These are phyloP conservation scores for Enteromius trimaculatus DNA, from an alignment of 2,797 vertebrate species.

Conservation along the genomic window DNA sequence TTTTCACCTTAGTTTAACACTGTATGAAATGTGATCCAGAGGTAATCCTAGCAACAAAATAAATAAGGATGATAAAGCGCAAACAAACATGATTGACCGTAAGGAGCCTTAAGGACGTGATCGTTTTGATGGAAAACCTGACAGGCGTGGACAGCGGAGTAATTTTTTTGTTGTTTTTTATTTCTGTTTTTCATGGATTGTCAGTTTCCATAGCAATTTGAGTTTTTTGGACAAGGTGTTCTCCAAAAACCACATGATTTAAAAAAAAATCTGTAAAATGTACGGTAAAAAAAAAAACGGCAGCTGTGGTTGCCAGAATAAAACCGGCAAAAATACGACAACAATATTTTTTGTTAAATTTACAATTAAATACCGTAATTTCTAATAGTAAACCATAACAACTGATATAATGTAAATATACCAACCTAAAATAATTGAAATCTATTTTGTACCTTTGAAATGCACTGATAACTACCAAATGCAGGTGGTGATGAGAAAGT, in stretches of 20 bases:
- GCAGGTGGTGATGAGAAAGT: no score
- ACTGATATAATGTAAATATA: no score
- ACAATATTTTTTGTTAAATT: no score
- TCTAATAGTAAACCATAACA: no score
- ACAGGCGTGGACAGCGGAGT: background rate
- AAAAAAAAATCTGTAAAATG: no score
- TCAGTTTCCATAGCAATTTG: slow-evolving; percentile 16
- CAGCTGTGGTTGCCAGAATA: no score
- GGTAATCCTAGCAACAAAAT: slow-evolving; percentile 56
- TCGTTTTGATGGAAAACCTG: background rate
- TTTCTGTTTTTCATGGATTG: background rate
- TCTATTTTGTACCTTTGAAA: no score
- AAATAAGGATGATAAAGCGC: slow-evolving; percentile 30
- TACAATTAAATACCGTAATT: no score
- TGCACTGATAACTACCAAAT: background rate
- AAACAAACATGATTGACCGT: slow-evolving; percentile 4
- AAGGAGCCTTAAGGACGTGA: background rate
- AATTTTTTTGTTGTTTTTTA: background rate
- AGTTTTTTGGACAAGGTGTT: background rate
- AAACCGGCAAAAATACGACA: no score
- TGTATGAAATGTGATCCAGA: slow-evolving; percentile 50
- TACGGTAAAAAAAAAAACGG: no score
- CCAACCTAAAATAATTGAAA: no score
- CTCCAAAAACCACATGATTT: background rate
- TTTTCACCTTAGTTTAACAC: slow-evolving; percentile 47